phyloP scores from a whole-genome alignment of 2,113 vertebrate species.

The Tricholaema leucomelas region DNA sequence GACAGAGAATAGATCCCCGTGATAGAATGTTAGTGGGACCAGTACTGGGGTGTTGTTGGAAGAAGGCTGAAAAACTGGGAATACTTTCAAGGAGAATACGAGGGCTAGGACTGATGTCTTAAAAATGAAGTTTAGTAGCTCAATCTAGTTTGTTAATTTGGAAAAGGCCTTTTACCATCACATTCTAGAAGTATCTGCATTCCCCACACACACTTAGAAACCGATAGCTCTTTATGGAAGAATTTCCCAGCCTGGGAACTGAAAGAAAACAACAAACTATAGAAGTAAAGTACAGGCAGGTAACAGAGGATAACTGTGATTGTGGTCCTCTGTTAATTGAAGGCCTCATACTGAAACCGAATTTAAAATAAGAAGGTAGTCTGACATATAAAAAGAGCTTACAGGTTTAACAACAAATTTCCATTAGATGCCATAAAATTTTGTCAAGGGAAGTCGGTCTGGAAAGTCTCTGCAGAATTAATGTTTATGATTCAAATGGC shows the following conservation, averaged over 20 bases:
- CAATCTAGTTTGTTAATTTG: background rate
- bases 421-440: background rate
- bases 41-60: background rate
- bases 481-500: background rate
- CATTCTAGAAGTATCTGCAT: background rate
- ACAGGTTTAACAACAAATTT: background rate
- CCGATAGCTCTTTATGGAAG: background rate
- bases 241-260: background rate
- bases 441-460: background rate
- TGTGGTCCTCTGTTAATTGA: background rate
- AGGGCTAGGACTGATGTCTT: background rate
- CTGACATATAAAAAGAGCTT: background rate
- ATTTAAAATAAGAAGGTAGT: background rate
- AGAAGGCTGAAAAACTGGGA: background rate
- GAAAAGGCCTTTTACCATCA: background rate
- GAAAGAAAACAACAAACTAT: background rate
- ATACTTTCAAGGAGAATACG: background rate
- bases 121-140: background rate
- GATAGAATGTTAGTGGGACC: background rate
- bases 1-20: background rate
- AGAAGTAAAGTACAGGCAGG: background rate
- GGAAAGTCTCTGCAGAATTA: background rate
- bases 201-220: background rate
- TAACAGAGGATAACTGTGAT: background rate
- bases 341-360: background rate